Evolutionary conservation across 1,140 invertebrate species (phyloP), one percentile per base, ranked within the genome.

Genomic region (Rhyzopertha dominica): DNA sequence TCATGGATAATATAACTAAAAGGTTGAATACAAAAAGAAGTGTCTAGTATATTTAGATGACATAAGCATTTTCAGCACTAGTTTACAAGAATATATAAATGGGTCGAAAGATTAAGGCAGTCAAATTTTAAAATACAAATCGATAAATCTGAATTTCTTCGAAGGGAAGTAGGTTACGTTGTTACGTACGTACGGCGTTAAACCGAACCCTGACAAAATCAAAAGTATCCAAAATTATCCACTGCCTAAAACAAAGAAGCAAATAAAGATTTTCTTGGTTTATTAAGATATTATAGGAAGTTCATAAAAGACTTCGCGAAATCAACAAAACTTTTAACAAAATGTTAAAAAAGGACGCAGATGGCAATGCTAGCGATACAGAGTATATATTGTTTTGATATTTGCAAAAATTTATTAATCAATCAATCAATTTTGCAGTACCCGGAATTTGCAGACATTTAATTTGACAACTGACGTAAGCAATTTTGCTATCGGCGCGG

Each of bases 121-220:
- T 37, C 31, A 9, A 53, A 58, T 26, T 43, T 51, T 34, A 58
- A 51, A 56, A 47, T 60, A 30, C 42, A 53, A 38, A 17, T 53
- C 4, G 47, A 58, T 28, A 62, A 66, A 55, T 53, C 43, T 8
- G 52, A 58, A 37, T 63, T 67, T 43, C 43, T 57, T 8, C 13
- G 40, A 26, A 54, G 52, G 36, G 52, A 64, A 54, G 52, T 56
- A 70, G 71, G 31, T 19, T 69, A 61, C 31, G 48, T 65, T 5
- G 17, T 69, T 1, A 57, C 58, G 0, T 25, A 34, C 1, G 17
- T n/a, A 39, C 28, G 45, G 51, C 29, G 45, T 56, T 0, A 37
- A 49, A 38, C 48, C 41, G 17, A 53, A 56, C 24, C 48, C 47
- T 7, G 46, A 51, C 13, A 56, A 52, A 44, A 23, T 52, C n/a